Percentiles rank a stretch among this genome's conserved stretches.
phyloP scores from a whole-genome alignment of 2,113 vertebrate genomes.

The Tachycineta bicolor region DNA sequence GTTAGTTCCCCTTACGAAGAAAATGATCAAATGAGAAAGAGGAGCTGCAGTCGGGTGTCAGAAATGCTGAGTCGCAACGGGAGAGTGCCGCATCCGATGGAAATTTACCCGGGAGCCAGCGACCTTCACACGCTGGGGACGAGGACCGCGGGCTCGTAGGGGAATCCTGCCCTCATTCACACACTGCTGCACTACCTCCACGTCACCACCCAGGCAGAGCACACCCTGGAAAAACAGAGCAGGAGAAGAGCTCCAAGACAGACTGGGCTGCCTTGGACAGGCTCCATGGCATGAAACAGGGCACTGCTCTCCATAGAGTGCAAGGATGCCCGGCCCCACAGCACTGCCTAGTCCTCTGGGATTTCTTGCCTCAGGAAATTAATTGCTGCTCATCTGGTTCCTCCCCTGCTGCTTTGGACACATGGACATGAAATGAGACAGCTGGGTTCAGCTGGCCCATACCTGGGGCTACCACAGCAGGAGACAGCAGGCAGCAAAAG shows the following conservation, averaged over 20 bases:
- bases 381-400: not conserved
- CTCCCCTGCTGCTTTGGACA: not conserved
- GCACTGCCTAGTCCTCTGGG: not conserved
- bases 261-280: not conserved
- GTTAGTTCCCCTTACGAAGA: constrained; percentile 22
- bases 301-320: accelerated
- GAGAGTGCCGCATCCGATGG: constrained; percentile 50
- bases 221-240: not conserved
- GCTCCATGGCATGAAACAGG: not conserved
- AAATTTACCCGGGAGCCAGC: constrained; percentile 56
- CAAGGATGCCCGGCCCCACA: not conserved
- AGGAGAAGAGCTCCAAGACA: not conserved
- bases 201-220: not conserved
- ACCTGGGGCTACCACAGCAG: not conserved
- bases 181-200: not conserved
- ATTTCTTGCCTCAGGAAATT: not conserved
- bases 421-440: not conserved
- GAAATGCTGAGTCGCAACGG: constrained; percentile 39
- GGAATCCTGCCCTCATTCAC: not conserved
- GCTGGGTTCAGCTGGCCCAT: not conserved
- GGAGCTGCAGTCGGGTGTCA: constrained; percentile 38
- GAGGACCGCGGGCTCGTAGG: not conserved
- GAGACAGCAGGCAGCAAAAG: not conserved
- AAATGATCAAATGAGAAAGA: constrained; percentile 31
- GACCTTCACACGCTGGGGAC: not conserved